These are phyloP conservation scores for Thalassoma bifasciatum DNA, from an alignment of 2,113 vertebrate genomes.

Conservation along the genomic window DNA sequence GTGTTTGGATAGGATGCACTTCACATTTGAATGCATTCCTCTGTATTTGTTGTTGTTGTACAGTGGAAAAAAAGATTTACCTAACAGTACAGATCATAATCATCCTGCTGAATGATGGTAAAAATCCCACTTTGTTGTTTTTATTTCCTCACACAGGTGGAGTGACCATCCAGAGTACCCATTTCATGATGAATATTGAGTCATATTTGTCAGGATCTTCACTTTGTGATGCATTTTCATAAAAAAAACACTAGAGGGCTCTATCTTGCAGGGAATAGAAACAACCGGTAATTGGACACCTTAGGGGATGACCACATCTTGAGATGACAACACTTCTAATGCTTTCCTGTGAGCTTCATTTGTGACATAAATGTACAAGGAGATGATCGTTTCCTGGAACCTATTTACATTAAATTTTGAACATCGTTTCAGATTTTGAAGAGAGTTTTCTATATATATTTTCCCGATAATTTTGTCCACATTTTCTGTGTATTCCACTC, in stretches of 20 bases:
- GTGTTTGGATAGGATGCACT: background rate
- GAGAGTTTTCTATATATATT: no score
- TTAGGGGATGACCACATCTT: background rate
- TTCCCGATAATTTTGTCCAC: no score
- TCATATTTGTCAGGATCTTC: background rate
- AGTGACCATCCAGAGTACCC: conserved; percentile 93
- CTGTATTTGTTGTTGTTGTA: background rate
- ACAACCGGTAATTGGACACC: background rate
- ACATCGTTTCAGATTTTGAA: no score
- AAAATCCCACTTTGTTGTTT: background rate
- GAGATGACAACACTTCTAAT: background rate
- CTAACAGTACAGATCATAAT: background rate
- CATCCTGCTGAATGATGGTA: conserved; percentile 1
- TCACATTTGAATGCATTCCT: background rate
- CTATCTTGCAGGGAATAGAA: conserved; percentile 31
- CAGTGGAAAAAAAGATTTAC: background rate
- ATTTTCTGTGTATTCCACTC: background rate
- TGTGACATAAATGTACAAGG: background rate
- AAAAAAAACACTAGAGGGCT: conserved; percentile 57
- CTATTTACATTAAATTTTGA: no score
- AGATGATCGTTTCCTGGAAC: no score
- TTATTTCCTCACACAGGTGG: conserved; percentile 85
- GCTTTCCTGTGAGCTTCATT: background rate
- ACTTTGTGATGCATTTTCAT: background rate
- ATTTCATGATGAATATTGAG: conserved; percentile 90